Base-by-base conservation (phyloP, 2,797 vertebrate species). In the Lepilemur septentrionalis region DNA sequence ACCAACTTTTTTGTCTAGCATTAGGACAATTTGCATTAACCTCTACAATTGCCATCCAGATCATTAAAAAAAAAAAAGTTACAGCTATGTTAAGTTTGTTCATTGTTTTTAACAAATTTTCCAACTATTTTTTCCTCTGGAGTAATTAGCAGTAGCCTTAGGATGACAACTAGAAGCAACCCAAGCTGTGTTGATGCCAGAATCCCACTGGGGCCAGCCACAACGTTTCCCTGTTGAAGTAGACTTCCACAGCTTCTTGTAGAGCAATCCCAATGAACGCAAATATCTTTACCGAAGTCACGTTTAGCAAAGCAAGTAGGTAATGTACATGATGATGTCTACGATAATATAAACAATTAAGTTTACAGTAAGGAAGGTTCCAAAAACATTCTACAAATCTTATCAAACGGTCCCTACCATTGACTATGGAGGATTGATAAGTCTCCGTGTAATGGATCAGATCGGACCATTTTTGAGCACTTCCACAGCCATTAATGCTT, bases 1-100 rank as follows among this genome's bases (percentile, higher is more conserved):
- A 70, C 14, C 67, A 57, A 43, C 20, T n/a, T 88, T 97, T 97
- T 50, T 84, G 46, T 91, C 63, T 84, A 88, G 78, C 2, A 5
- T 32, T 61, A 67, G 8, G 30, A 67, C 25, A 79, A 82, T 35
- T 5, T 80, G 3, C 25, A 89, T 70, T 32, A 69, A 69, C 5
- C 11, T 79, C 63, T 63, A 91, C 50, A 94, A 79, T 10, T 57
- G 52, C 25, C 23, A 87, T 75, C 30, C 14, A 75, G 55, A 85
- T 88, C 15, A 63, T 35, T 50, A 13, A 43, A 52, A 92, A 73
- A 76, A 17, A 92, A 73, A 72, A 30, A 20, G 72, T 52, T 52
- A 57, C 7, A 72, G 15, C 7, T 50, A 32, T 73, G 69, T 43
- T 48, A 80, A 79, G 35, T 48, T 72, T 32, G 43, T 30, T 90